Evolutionary conservation across 53 echinoderm and acorn worm genomes (phyloP).

Genomic region (Apostichopus leukothele): DNA sequence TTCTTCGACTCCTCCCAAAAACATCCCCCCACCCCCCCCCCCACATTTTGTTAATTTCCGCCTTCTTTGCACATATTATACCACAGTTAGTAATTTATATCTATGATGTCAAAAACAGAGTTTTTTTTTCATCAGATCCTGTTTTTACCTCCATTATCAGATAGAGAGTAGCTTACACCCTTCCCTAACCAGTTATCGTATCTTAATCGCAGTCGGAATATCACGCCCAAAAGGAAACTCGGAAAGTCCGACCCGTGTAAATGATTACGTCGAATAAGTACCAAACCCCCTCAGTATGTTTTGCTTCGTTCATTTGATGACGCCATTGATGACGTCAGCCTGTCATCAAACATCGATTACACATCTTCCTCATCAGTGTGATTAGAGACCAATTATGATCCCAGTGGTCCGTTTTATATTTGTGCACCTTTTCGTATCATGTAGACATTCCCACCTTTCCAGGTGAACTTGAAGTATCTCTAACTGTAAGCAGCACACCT

Average conservation of each 20-base stretch:
- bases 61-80: no score
- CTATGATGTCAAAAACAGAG: neutral
- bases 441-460: slow-evolving; percentile 42
- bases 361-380: slow-evolving; percentile 19
- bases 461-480: neutral
- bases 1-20: no score
- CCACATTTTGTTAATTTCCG: no score
- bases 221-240: neutral
- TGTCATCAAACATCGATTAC: slow-evolving; percentile 34
- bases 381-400: slow-evolving; percentile 39
- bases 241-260: no score
- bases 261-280: neutral
- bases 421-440: slow-evolving; percentile 25
- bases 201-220: neutral
- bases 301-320: neutral
- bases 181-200: neutral
- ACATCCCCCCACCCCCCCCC: no score
- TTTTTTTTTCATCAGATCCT: no score
- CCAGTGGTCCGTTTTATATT: slow-evolving; percentile 23
- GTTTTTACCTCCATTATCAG: no score
- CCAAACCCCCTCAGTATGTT: neutral
- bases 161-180: neutral
- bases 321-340: slow-evolving; percentile 10
- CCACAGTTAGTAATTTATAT: neutral
- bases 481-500: slow-evolving; percentile 5